Conservation (phyloP, 2,113 vertebrate genomes). For the Telmatochromis bifrenatus region DNA sequence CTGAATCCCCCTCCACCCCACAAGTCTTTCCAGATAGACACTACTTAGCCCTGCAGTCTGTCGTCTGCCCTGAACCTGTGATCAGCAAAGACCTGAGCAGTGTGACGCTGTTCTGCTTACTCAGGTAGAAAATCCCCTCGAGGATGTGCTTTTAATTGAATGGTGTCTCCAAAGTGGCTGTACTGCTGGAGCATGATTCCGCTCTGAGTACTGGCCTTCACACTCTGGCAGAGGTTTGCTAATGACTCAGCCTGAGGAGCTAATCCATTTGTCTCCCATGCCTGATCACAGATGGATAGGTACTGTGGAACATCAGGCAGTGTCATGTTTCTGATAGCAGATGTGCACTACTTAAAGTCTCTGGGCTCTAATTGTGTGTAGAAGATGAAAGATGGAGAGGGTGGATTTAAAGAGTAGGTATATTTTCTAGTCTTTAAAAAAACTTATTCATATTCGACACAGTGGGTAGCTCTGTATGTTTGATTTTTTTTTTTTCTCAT, state of each 20-base stretch:
- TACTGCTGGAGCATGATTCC: neutral
- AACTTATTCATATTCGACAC: neutral
- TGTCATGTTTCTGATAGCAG: neutral
- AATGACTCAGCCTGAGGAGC: neutral
- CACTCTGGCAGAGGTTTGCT: neutral
- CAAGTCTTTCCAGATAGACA: neutral
- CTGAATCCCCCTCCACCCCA: neutral
- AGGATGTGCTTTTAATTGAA: constrained; percentile 38
- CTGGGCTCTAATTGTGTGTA: neutral
- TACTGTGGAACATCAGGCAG: neutral
- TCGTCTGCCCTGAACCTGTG: neutral
- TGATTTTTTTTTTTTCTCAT: neutral
- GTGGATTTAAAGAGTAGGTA: neutral
- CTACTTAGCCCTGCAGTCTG: neutral
- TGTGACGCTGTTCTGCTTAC: constrained; percentile 48
- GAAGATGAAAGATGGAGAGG: neutral
- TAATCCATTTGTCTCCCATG: neutral
- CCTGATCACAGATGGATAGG: neutral
- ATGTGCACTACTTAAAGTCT: neutral
- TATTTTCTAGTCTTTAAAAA: neutral
- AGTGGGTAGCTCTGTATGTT: neutral
- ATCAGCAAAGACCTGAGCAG: constrained; percentile 26
- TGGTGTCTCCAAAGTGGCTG: constrained; percentile 8
- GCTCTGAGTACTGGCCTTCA: neutral
- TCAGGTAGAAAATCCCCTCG: constrained; percentile 38